Base-by-base conservation (phyloP, 2,888 invertebrate genomes). In the Calephelis perditalis region DNA sequence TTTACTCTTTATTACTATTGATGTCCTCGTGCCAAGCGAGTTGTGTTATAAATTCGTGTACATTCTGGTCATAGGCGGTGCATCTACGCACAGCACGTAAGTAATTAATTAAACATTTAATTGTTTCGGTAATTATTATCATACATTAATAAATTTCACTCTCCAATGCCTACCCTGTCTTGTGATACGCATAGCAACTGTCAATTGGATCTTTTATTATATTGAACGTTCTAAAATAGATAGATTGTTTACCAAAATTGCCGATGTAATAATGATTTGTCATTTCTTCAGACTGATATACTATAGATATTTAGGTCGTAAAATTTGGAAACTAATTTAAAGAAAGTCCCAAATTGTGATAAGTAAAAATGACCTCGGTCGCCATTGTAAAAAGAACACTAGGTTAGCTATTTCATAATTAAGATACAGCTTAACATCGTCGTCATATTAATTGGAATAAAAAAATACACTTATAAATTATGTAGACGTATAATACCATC, bases 51-150 rank as follows among this genome's bases (percentile, higher is more conserved):
- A 70, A 76, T 82, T 82, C 79, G 90, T 90, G 90, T 88, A 84
- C 80, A 78, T 83, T 89, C 90, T 90, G 90, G 90, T 90, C 90
- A 90, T 87, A 84, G 80, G 76, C 73, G 79, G 79, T 75, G 76
- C 74, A 70, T 70, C 68, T 75, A 73, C 71, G 71, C 72, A 66
- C 74, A 76, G 76, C 77, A 73, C 74, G 74, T 82, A 82, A 79
- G 71, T 82, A 77, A 75, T 68, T 78, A 71, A 78, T 52, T 78
- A 79, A 75, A 75, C 68, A 71, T 74, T 72, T 75, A 77, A 71
- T 71, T 75, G 70, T 69, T 74, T 73, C 70, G 77, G 71, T 73
- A 63, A 71, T 59, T 37, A 47, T n/a, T 67, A 71, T 56, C 54
- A 58, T 60, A 58, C 63, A 65, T 61, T 64, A 57, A 64, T 60